Evolutionary conservation across 1,140 invertebrate genomes (phyloP).

Genomic region (Portunus trituberculatus): DNA sequence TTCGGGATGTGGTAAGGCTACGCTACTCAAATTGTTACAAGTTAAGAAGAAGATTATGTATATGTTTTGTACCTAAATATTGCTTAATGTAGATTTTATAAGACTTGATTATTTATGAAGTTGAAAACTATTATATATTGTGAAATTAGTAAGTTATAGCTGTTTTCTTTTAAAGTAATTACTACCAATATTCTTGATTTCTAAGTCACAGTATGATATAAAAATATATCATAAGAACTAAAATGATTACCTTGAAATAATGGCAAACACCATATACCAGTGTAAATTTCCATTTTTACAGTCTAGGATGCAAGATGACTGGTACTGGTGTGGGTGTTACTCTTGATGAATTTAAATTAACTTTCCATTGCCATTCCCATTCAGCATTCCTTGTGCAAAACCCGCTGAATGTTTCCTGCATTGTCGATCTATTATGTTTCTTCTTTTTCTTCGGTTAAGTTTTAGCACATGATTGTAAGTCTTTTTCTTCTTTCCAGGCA

Average conservation of each 20-base stretch:
- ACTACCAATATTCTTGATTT: no score
- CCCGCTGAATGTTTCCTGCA: background rate
- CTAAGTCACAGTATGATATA: no score
- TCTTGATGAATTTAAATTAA: background rate
- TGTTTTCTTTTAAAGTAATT: background rate
- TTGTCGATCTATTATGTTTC: background rate
- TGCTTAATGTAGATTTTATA: background rate
- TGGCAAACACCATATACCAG: background rate
- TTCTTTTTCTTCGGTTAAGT: background rate
- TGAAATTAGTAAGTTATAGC: background rate
- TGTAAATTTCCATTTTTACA: background rate
- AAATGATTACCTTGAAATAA: background rate
- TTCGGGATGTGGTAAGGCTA: slow-evolving; percentile 49
- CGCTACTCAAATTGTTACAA: background rate
- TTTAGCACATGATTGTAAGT: no score
- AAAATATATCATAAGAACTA: no score
- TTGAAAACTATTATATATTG: background rate
- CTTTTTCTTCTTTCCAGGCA: slow-evolving; percentile 37
- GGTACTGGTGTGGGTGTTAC: background rate
- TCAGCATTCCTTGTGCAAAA: no score
- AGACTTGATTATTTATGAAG: background rate
- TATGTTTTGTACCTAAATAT: background rate
- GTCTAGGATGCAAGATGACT: background rate
- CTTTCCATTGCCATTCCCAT: background rate
- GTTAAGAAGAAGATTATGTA: background rate